Evolutionary conservation across 2,113 vertebrate species (phyloP).

Genomic region (Rhinopithecus roxellana): DNA sequence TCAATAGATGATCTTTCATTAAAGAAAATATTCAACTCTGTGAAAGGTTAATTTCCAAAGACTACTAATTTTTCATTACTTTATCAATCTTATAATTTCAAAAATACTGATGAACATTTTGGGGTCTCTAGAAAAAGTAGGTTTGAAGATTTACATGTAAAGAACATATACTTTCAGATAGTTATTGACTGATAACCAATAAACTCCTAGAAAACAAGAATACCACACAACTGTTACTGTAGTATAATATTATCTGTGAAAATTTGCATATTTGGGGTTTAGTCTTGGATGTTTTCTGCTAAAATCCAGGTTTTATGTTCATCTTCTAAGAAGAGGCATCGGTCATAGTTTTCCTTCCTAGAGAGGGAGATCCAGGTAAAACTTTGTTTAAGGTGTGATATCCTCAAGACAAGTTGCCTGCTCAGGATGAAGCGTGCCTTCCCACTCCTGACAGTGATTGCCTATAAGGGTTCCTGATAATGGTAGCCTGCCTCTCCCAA

Average conservation of each 20-base stretch:
- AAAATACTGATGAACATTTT: not conserved
- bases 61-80: not conserved
- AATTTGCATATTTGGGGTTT: not conserved
- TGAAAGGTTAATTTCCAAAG: not conserved
- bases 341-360: not conserved
- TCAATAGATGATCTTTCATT: not conserved
- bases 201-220: not conserved
- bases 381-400: not conserved
- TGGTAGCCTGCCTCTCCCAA: not conserved
- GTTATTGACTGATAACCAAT: not conserved
- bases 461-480: not conserved
- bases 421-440: accelerated
- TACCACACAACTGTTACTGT: not conserved
- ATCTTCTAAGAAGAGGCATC: not conserved
- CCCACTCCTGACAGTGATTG: not conserved
- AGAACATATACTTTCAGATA: not conserved
- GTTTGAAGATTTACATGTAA: not conserved
- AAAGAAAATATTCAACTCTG: not conserved
- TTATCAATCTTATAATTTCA: not conserved
- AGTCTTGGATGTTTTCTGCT: not conserved
- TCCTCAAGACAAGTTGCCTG: not conserved
- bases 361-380: not conserved
- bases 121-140: not conserved
- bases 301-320: not conserved
- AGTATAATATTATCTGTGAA: not conserved